Base-by-base conservation (phyloP, 1,140 invertebrate genomes). In the Zaprionus gabonicus region DNA sequence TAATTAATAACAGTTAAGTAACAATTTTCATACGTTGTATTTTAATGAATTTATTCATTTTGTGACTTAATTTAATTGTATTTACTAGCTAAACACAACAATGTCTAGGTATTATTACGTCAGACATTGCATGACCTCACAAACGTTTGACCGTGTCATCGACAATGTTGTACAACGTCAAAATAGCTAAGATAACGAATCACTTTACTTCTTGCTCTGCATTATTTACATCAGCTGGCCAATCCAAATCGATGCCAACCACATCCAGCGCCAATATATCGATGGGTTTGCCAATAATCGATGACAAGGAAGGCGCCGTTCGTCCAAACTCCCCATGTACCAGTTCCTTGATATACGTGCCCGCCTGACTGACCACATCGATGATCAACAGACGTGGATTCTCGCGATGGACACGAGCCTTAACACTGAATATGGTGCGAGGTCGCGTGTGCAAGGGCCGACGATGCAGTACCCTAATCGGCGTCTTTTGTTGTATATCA, bases 341-440 rank as follows among this genome's bases (percentile, higher is more conserved):
- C 94, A 99, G 98, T 94, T 99, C 98, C 93, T 99, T 99, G 0
- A 99, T 95, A 91, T 99, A 99, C 2, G 98, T 99, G 46, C 98
- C 98, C 46, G 98, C 98, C 93, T 99, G 97, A 13, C 98, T 98
- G 58, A 94, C 95, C 1, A 99, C 71, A 73, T 95, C 94, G 4
- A 99, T 81, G 62, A 95, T 92, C 81, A 98, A 95, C 25, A 96
- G 92, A 55, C 94, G 91, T 0, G 91, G 91, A 74, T 94, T 93
- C 6, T 91, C 94, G 34, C 93, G 87, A 4, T 94, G 84, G 2
- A 83, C 67, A 0, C 63, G 82, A 2, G 95, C 95, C 20, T 93
- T 93, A 36, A 98, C 94, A 9, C 94, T 93, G 80, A 96, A 93
- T 74, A 98, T 95, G 0, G 93, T 94, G 74, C 95, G 94, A 6